phyloP scores from a whole-genome alignment of 2,113 vertebrate genomes.

The Solea senegalensis region DNA sequence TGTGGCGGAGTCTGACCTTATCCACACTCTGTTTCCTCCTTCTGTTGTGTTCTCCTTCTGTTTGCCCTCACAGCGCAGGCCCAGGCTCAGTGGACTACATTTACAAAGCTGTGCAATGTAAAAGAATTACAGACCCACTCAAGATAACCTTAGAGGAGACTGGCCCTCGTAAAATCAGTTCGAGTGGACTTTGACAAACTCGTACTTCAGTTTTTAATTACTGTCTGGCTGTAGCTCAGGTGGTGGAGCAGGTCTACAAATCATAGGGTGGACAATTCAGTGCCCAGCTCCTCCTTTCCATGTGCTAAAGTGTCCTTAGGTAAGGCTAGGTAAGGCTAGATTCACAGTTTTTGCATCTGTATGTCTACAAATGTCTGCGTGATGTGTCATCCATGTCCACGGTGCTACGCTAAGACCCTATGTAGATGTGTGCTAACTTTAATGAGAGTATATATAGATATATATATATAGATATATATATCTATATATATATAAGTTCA shows the following conservation, averaged over 20 bases:
- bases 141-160: background rate
- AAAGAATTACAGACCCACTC: background rate
- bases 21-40: slow-evolving; percentile 1
- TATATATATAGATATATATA: too few species aligned
- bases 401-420: too few species aligned
- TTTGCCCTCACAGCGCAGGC: background rate
- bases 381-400: too few species aligned
- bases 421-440: too few species aligned
- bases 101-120: slow-evolving; percentile 7
- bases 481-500: too few species aligned
- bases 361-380: too few species aligned
- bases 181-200: background rate
- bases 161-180: background rate
- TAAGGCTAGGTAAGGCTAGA: too few species aligned
- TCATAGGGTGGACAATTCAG: background rate
- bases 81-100: background rate
- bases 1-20: slow-evolving; percentile 9
- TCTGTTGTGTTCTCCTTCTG: background rate
- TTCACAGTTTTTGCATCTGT: too few species aligned
- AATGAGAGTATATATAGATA: too few species aligned
- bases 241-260: background rate
- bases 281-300: background rate
- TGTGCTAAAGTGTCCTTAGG: background rate
- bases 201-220: background rate
- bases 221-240: background rate